Base-by-base conservation (phyloP, 2,113 vertebrate species). In the Microtus pennsylvanicus region DNA sequence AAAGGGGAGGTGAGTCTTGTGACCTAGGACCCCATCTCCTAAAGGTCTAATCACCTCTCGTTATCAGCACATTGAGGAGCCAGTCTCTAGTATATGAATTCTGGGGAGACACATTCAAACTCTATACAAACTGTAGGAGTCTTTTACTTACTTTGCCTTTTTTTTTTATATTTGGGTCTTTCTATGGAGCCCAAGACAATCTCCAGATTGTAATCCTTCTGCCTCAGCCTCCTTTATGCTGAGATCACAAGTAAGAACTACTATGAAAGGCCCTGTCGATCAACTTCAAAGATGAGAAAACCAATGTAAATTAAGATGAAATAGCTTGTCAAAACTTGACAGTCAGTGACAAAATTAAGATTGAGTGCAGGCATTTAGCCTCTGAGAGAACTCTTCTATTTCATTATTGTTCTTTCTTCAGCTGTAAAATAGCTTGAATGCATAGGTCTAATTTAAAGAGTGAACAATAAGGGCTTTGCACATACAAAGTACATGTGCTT, bases 371-470 rank as follows among this genome's bases (percentile, higher is more conserved):
- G 19, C 13, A 42, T 24, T 16, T 80, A 55, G 14, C 63, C 33
- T 10, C 74, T 87, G 42, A 92, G 19, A 92, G 2, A 82, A 47
- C 12, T 74, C 26, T 45, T 24, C n/a, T 87, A 38, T 74, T 9
- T 90, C 63, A 94, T 75, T 80, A 61, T 45, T 93, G 76, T 13
- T 90, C 24, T 91, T 96, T 69, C 26, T 93, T 89, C 26, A 55
- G 50, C 22, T 90, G 3, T 45, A 82, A 83, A 78, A 63, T 19
- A 83, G 7, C 38, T 77, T 80, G 1, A 96, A 95, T 55, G 82
- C n/a, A 87, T 7, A 70, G 9, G 33, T 9, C n/a, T 24, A 90
- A 7, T 77, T 61, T 80, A 61, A 90, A 70, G 35, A 83, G 55
- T 96, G 85, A 87, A 85, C 55, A 91, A 83, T 21, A 76, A 88